These are phyloP conservation scores for Schizopygopsis pylzovi DNA, from an alignment of 2,797 vertebrate genomes.

Conservation along the genomic window DNA sequence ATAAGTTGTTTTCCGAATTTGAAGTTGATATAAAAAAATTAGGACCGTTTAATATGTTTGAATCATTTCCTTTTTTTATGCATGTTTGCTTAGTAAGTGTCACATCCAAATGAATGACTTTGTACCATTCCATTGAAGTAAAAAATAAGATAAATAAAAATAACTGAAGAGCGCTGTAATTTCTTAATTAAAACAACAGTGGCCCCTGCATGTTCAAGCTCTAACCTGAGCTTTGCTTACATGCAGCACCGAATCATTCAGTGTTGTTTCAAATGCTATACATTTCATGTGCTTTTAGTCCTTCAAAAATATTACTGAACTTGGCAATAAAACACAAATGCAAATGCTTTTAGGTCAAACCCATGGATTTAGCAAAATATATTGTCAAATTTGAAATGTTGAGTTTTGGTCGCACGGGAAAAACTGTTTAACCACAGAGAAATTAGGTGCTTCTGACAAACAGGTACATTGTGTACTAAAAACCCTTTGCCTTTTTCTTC, in stretches of 20 bases:
- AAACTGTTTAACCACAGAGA: constrained; percentile 10
- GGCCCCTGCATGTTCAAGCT: too few relatives aligned
- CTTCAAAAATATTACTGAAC: not conserved
- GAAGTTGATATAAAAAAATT: not conserved
- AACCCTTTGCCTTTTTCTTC: constrained; percentile 21
- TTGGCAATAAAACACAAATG: not conserved
- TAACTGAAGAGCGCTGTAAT: not conserved
- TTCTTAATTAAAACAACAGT: too few relatives aligned
- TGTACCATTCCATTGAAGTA: not conserved
- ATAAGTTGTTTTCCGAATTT: not conserved
- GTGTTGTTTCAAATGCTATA: constrained; percentile 23
- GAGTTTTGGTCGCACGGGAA: not conserved
- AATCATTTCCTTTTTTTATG: not conserved
- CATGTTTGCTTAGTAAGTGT: not conserved
- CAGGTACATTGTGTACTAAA: constrained; percentile 23
- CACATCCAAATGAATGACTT: not conserved
- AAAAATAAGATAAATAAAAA: not conserved
- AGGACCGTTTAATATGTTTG: not conserved
- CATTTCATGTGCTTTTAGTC: not conserved
- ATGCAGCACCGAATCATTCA: too few relatives aligned
- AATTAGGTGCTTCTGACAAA: constrained; percentile 20
- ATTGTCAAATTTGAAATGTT: not conserved
- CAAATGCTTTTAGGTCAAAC: not conserved
- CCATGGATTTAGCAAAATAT: not conserved
- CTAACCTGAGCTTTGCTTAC: too few relatives aligned